phyloP scores from a whole-genome alignment of 2,797 vertebrate genomes.

The Phataginus tricuspis region DNA sequence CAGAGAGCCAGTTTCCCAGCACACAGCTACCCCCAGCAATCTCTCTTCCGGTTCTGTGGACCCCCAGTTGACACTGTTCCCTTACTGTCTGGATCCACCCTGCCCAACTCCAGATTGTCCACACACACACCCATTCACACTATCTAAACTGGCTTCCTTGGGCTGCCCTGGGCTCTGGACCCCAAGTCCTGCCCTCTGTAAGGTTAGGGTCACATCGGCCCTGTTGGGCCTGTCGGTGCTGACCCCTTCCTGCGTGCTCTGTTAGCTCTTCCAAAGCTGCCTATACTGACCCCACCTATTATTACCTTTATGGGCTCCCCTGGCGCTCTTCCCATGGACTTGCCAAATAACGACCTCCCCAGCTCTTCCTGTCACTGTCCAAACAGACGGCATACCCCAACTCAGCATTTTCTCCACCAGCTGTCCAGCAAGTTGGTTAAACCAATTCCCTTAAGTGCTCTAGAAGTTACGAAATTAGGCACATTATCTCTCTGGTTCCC shows the following conservation, averaged over 20 bases:
- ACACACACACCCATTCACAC: background rate
- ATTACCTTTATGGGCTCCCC: background rate
- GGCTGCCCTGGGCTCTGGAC: background rate
- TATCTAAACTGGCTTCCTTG: background rate
- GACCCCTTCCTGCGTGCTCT: no score
- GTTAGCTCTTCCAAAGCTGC: background rate
- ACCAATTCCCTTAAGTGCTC: background rate
- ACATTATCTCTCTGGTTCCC: background rate
- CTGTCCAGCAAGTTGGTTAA: background rate
- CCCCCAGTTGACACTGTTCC: background rate
- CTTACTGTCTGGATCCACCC: background rate
- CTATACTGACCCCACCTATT: background rate
- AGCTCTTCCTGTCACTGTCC: background rate
- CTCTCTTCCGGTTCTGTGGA: background rate
- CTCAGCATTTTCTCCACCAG: accelerated
- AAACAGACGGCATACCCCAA: background rate
- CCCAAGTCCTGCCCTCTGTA: no score
- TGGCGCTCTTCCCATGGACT: background rate
- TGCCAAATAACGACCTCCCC: background rate
- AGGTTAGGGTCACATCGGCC: background rate
- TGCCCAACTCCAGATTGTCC: background rate
- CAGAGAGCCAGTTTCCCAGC: background rate
- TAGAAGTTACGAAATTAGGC: background rate
- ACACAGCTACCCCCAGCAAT: background rate
- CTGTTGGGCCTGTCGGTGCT: background rate